A percentile compares a stretch with the other conserved stretches of the same genome.
These are phyloP conservation scores for Phyllopteryx taeniolatus DNA, from an alignment of 2,113 vertebrate genomes.

Conservation along the genomic window DNA sequence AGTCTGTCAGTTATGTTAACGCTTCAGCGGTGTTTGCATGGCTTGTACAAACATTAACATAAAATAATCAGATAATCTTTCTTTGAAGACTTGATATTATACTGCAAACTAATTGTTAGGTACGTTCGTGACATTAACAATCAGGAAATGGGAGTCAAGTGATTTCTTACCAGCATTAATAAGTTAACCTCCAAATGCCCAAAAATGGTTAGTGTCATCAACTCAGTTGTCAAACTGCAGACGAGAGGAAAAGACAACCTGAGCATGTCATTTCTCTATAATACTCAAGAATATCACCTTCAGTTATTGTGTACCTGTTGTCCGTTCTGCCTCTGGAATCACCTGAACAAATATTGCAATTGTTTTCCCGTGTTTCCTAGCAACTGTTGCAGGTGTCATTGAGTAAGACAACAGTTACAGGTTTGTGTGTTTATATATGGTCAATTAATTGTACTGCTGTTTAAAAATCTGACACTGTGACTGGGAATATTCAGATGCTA, in stretches of 20 bases:
- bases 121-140: not conserved
- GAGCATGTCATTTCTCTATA: not conserved
- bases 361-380: conserved; percentile 78
- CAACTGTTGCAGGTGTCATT: conserved; percentile 65
- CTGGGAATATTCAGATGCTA: not conserved
- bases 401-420: not conserved
- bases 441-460: not conserved
- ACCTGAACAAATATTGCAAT: conserved; percentile 1
- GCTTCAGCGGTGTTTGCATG: no score
- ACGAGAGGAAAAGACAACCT: conserved; percentile 5
- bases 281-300: not conserved
- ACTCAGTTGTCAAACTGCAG: not conserved
- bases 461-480: not conserved
- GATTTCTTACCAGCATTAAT: conserved; percentile 24
- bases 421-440: not conserved
- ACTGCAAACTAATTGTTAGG: not conserved
- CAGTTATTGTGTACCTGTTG: not conserved
- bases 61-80: no score
- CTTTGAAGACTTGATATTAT: not conserved
- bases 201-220: not conserved
- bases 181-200: not conserved
- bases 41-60: no score
- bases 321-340: not conserved
- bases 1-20: conserved; percentile 7
- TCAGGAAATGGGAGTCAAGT: not conserved